A percentile compares a stretch with the other conserved stretches of the same genome.
Evolutionary conservation across 1,140 invertebrate genomes (phyloP).

Genomic region (Drosophila ficusphila): DNA sequence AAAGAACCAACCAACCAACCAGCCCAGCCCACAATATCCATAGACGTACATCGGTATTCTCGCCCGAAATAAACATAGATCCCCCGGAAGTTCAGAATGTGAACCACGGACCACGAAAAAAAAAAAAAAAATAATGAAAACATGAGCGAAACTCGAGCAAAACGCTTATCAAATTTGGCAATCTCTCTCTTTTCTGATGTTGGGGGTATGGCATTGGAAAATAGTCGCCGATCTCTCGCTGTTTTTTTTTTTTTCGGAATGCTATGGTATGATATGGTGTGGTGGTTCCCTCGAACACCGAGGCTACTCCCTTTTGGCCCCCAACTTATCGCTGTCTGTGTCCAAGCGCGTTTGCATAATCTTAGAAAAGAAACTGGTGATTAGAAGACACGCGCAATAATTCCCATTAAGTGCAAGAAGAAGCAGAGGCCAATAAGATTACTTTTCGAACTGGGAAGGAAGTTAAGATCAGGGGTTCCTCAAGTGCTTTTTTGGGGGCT

Average conservation of each 20-base stretch:
- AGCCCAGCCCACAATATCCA: conserved; percentile 15
- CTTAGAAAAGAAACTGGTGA: conserved; percentile 48
- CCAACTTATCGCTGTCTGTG: conserved; percentile 23
- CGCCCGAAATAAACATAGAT: conserved; percentile 35
- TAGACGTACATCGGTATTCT: conserved; percentile 1
- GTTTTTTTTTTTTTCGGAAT: not conserved
- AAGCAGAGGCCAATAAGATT: conserved; percentile 18
- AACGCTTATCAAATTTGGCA: conserved; percentile 8
- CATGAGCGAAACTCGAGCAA: conserved; percentile 14
- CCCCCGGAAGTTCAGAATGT: conserved; percentile 34
- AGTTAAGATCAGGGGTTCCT: conserved; percentile 5
- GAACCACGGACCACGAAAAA: too few species aligned
- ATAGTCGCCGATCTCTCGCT: conserved; percentile 5
- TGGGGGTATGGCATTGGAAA: conserved; percentile 21
- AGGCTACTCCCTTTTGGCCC: not conserved
- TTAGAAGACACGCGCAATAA: conserved; percentile 43
- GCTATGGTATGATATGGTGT: not conserved
- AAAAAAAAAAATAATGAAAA: conserved; percentile 4
- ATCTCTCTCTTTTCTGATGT: not conserved
- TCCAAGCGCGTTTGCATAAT: conserved; percentile 25
- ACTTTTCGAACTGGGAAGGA: not conserved
- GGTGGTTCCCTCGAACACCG: conserved; percentile 7
- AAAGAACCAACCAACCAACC: not conserved
- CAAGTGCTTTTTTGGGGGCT: not conserved
- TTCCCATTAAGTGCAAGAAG: conserved; percentile 34